Evolutionary conservation across 2,888 invertebrate genomes (phyloP).

Genomic region (Germaria angustata): DNA sequence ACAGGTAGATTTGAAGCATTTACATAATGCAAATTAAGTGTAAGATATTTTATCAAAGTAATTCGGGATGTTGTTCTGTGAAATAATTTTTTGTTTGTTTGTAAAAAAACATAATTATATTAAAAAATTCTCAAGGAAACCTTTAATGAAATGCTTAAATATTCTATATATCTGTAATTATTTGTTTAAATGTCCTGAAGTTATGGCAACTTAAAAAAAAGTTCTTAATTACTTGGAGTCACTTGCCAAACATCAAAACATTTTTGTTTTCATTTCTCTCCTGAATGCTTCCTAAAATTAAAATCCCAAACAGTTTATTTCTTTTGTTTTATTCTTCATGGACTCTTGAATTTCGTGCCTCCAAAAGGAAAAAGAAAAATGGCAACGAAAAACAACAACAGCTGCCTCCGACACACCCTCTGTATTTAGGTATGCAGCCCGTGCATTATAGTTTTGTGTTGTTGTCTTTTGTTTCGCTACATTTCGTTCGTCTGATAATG

Average conservation of each 20-base stretch:
- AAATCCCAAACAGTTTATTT: neutral
- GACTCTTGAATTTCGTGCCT: neutral
- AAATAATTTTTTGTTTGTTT: no score
- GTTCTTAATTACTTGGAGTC: neutral
- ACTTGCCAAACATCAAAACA: constrained; percentile 16
- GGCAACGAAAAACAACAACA: neutral
- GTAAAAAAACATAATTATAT: no score
- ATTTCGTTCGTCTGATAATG: constrained; percentile 13
- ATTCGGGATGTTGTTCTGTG: no score
- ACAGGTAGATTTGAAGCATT: no score
- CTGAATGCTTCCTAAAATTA: neutral
- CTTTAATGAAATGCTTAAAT: no score
- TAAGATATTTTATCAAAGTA: no score
- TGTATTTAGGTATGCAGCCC: constrained; percentile 26
- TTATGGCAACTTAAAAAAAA: neutral
- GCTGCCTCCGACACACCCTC: constrained; percentile 13
- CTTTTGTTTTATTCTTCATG: neutral
- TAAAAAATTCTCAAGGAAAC: no score
- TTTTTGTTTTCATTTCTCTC: neutral
- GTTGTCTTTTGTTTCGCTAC: constrained; percentile 7
- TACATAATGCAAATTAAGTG: no score
- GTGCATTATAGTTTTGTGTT: constrained; percentile 1
- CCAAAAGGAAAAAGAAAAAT: neutral
- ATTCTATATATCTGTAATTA: no score
- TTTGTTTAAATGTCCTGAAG: neutral